A percentile compares a stretch with the other conserved stretches of the same genome.
phyloP scores from a whole-genome alignment of 2,797 vertebrate genomes.

The Anisognathus igniventris region DNA sequence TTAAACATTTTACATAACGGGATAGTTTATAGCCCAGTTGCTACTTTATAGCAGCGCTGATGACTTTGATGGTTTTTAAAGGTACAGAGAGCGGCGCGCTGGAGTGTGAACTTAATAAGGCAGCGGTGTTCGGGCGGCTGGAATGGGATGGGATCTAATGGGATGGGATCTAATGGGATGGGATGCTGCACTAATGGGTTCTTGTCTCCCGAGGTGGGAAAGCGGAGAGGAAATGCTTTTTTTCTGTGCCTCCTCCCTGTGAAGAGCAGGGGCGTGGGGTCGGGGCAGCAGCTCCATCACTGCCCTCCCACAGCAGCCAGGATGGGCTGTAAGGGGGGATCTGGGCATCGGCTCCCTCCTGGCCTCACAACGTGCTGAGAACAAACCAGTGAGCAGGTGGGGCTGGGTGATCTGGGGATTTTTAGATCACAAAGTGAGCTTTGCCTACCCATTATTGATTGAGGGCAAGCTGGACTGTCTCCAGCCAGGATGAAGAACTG shows the following conservation, averaged over 20 bases:
- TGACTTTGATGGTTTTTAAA: slow-evolving; percentile 46
- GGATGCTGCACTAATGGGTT: neutral
- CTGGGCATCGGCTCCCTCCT: neutral
- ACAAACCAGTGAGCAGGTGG: neutral
- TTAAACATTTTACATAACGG: slow-evolving; percentile 65
- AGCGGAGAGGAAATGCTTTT: neutral
- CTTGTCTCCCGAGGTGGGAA: neutral
- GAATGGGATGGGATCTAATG: neutral
- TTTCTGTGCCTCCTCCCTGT: fast-evolving
- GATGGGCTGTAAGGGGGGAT: too few relatives aligned
- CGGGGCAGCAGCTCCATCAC: neutral
- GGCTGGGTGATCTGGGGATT: neutral
- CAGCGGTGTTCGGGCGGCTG: neutral
- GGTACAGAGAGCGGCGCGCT: neutral
- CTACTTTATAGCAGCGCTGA: slow-evolving; percentile 42
- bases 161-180: neutral
- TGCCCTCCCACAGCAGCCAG: neutral
- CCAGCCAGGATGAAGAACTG: neutral
- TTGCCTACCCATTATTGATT: neutral
- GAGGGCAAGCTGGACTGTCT: neutral
- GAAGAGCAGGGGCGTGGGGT: fast-evolving
- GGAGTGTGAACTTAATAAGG: slow-evolving; percentile 23
- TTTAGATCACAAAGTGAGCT: neutral
- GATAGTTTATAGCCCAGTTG: slow-evolving; percentile 51
- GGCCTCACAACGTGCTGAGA: fast-evolving